These are phyloP conservation scores for Papilio polytes DNA, from an alignment of 1,140 invertebrate genomes.

Conservation along the genomic window DNA sequence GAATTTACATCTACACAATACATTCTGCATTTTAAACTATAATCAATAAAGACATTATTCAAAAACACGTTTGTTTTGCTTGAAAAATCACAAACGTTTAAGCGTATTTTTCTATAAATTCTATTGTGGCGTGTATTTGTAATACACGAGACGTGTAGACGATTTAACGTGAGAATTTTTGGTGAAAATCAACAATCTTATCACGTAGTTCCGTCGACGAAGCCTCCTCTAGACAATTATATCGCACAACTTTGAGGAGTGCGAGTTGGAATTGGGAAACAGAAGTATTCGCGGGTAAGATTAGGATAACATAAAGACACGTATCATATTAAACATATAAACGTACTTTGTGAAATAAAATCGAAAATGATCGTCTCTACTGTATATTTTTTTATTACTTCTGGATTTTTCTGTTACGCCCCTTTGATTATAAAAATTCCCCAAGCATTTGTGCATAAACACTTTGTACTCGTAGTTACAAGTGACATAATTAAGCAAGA, in stretches of 20 bases:
- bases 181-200: constrained; percentile 27
- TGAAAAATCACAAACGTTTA: background rate
- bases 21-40: too few relatives aligned
- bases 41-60: background rate
- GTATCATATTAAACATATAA: background rate
- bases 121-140: background rate
- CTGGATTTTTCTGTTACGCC: background rate
- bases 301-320: constrained; percentile 11
- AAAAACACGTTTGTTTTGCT: background rate
- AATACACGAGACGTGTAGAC: constrained; percentile 21
- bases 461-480: background rate
- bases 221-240: constrained; percentile 33
- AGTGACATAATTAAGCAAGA: background rate
- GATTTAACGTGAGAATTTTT: constrained; percentile 34
- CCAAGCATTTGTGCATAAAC: background rate
- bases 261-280: constrained; percentile 35
- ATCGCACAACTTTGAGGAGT: constrained; percentile 35
- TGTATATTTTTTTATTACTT: background rate
- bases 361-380: background rate
- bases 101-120: constrained; percentile 17
- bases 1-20: too few relatives aligned
- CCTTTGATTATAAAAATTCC: background rate
- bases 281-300: background rate
- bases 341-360: background rate
- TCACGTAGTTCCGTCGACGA: constrained; percentile 32